Evolutionary conservation across 1,140 invertebrate genomes (phyloP), one percentile per base, ranked within the genome.

Genomic region (Chrysopa pallens): DNA sequence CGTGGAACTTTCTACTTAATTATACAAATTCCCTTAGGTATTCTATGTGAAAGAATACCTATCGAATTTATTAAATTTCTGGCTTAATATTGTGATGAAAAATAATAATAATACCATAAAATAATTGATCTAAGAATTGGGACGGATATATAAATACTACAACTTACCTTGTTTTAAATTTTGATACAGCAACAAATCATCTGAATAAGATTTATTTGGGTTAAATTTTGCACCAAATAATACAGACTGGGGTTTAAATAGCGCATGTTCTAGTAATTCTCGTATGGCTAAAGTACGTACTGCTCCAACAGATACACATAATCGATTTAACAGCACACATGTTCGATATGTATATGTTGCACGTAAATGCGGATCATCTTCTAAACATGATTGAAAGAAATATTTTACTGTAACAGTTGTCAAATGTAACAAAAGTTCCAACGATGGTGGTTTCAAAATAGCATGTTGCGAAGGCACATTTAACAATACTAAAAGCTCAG

Each of bases 381-480:
- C 67, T 36, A 67, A 68, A 40, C 83, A 67, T 47, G 77, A 81
- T 33, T 73, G 67, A 59, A 83, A 86, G 55, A 84, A 84, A 58
- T 84, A 84, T 50, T 76, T 71, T 1, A 83, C 73, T 14, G 74
- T 72, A 0, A 78, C 72, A 48, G 74, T 69, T 0, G 78, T 74
- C 5, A 83, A 58, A 57, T 78, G 81, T 27, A 80, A 46, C 36
- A 59, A 58, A 6, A 69, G 59, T 49, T 67, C 59, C 36, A 71
- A 52, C 27, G 63, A 66, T 6, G 61, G 55, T 17, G 50, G 47
- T 47, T 46, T 46, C 54, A 54, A 42, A 55, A 51, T 44, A 54
- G 48, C 52, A 13, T 31, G 46, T 9, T 53, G 52, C 2, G 60
- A 51, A 6, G 52, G 57, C n/a, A 60, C 54, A 44, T 59, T 55